phyloP scores from a whole-genome alignment of 1,140 invertebrate species.

The Centruroides sculpturatus region DNA sequence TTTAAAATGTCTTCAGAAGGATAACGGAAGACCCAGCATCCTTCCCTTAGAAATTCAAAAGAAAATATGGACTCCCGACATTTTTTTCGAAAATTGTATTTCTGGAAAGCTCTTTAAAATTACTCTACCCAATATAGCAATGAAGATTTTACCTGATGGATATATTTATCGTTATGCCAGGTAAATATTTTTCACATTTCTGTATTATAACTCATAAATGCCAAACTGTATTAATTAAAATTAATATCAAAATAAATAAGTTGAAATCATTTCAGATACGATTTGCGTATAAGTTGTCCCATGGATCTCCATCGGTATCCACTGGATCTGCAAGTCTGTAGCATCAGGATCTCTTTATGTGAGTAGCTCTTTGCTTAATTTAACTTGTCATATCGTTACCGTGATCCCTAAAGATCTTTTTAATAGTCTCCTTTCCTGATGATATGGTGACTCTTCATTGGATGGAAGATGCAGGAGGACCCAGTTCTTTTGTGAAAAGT shows the following conservation, averaged over 20 bases:
- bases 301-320: conserved; percentile 3
- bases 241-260: too few species aligned
- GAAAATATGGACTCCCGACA: conserved; percentile 3
- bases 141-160: not conserved
- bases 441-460: too few species aligned
- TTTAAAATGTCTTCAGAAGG: not conserved
- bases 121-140: conserved; percentile 1
- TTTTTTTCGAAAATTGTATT: conserved; percentile 10
- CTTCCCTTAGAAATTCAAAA: not conserved
- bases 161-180: conserved; percentile 1
- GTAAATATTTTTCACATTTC: not conserved
- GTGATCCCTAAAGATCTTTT: too few species aligned
- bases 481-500: too few species aligned
- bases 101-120: conserved; percentile 5
- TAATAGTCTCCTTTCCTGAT: too few species aligned
- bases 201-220: too few species aligned
- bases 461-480: too few species aligned
- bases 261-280: conserved; percentile 2
- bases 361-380: not conserved
- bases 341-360: conserved; percentile 1
- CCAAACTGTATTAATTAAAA: too few species aligned
- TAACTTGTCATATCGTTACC: too few species aligned
- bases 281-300: not conserved
- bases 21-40: not conserved
- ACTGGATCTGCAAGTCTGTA: conserved; percentile 4